Base-by-base conservation (phyloP, 1,140 invertebrate species). In the Bombus pascuorum region DNA sequence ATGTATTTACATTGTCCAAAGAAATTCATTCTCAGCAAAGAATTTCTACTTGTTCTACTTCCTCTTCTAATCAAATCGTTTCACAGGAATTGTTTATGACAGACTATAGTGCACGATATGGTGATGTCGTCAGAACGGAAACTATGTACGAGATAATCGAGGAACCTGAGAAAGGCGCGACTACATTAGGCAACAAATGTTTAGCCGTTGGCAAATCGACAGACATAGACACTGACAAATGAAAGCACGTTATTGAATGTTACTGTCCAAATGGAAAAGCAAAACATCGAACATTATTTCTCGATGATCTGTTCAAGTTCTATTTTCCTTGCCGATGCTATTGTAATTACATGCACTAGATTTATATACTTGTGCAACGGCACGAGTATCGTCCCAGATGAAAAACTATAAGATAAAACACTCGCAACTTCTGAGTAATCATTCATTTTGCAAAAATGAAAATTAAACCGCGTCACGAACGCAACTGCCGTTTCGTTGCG, bases 101-200 rank as follows among this genome's bases (percentile, higher is more conserved):
- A 3, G 13, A 9, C 12, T 18, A n/a, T 15, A 42, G 12, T 13
- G 0, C 22, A 22, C 34, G 25, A 57, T 39, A 53, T 59, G 13
- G 25, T 5, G 74, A 76, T 59, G 74, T 76, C 47, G 74, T 76
- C 74, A 76, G 74, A 73, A 47, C 71, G 71, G 71, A 76, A 76
- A 76, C 32, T 59, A 76, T 18, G 74, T 8, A 34, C 53, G 53
- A 37, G 74, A 76, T 76, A 59, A 76, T 76, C 59, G 39, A 28
- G 25, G 13, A 39, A 57, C 47, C 25, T 2, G 74, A 59, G 47
- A 59, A 76, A 59, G 34, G 74, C 37, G 13, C 53, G 47, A 76
- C 18, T 18, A 25, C 47, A 13, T 59, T 76, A n/a, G 74, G 34
- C 32, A 37, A 75, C 10, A 9, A 57, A 42, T 6, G 18, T 68